These are phyloP conservation scores for Riparia riparia DNA, from an alignment of 2,113 vertebrate genomes.

Conservation along the genomic window DNA sequence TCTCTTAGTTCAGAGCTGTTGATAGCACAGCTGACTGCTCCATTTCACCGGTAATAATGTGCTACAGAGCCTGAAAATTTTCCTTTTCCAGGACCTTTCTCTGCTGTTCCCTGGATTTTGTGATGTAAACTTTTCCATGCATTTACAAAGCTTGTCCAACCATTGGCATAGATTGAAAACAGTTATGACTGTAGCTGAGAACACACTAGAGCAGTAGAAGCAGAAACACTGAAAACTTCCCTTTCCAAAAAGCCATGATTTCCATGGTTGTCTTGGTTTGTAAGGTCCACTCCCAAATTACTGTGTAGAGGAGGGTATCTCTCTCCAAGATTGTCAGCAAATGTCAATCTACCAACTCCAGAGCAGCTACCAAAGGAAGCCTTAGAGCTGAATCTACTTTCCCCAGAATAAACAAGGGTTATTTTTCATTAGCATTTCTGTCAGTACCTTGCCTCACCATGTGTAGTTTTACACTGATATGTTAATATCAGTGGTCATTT, in stretches of 20 bases:
- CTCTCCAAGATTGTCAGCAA: neutral
- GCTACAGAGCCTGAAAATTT: neutral
- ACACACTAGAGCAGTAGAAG: neutral
- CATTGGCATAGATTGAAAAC: neutral
- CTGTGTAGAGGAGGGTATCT: neutral
- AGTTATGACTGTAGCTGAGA: neutral
- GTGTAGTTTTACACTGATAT: neutral
- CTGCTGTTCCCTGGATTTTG: neutral
- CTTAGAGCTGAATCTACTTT: neutral
- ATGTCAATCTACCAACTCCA: neutral
- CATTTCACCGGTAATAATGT: neutral
- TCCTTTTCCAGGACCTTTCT: neutral
- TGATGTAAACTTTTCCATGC: neutral
- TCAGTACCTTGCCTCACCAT: rapidly evolving
- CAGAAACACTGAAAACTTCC: neutral
- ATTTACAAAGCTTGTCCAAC: neutral
- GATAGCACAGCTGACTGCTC: neutral
- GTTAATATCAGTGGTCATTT: neutral
- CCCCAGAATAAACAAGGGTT: neutral
- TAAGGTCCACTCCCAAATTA: neutral
- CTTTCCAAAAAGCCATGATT: neutral
- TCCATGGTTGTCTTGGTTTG: neutral
- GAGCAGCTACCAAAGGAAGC: neutral
- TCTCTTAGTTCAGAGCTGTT: neutral
- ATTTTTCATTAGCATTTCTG: neutral